These are phyloP conservation scores for Osmerus eperlanus DNA, from an alignment of 2,113 vertebrate genomes.

Conservation along the genomic window DNA sequence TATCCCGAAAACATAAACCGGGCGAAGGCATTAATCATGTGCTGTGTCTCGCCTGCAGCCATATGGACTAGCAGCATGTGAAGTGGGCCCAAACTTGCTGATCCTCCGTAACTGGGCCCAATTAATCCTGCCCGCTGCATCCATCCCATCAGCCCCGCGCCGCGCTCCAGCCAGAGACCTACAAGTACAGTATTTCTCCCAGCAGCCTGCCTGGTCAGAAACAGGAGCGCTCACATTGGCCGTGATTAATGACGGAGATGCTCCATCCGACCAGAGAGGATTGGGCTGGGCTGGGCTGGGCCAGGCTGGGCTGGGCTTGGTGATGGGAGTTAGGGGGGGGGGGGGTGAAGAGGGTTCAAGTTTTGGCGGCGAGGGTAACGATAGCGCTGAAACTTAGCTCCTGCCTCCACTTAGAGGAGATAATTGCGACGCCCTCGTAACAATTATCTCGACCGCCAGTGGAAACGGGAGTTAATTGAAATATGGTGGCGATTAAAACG, in stretches of 20 bases:
- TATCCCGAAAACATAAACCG: slow-evolving; percentile 42
- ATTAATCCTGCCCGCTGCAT: slow-evolving; percentile 94
- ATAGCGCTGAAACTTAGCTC: neutral
- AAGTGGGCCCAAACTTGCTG: slow-evolving; percentile 91
- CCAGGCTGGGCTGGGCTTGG: too few species aligned
- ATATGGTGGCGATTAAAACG: neutral
- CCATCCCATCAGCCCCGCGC: slow-evolving; percentile 81
- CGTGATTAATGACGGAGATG: slow-evolving; percentile 87
- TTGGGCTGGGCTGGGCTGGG: slow-evolving; percentile 54
- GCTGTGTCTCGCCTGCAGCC: slow-evolving; percentile 91
- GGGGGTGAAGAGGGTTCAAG: slow-evolving; percentile 43
- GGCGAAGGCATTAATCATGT: slow-evolving; percentile 93
- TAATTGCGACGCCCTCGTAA: neutral
- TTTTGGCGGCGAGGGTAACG: neutral
- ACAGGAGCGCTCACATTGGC: slow-evolving; percentile 82
- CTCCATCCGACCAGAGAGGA: slow-evolving; percentile 80
- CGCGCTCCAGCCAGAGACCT: slow-evolving; percentile 73
- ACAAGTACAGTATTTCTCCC: slow-evolving; percentile 83
- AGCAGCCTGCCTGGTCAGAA: slow-evolving; percentile 83
- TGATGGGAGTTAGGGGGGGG: slow-evolving; percentile 39
- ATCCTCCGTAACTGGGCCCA: slow-evolving; percentile 93
- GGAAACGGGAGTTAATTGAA: neutral
- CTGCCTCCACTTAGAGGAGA: neutral
- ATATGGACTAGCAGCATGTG: slow-evolving; percentile 97
- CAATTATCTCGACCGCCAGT: neutral